A percentile compares a stretch with the other conserved stretches of the same genome.
phyloP scores from a whole-genome alignment of 2,113 vertebrate species.

The Eudyptes chrysolophus region DNA sequence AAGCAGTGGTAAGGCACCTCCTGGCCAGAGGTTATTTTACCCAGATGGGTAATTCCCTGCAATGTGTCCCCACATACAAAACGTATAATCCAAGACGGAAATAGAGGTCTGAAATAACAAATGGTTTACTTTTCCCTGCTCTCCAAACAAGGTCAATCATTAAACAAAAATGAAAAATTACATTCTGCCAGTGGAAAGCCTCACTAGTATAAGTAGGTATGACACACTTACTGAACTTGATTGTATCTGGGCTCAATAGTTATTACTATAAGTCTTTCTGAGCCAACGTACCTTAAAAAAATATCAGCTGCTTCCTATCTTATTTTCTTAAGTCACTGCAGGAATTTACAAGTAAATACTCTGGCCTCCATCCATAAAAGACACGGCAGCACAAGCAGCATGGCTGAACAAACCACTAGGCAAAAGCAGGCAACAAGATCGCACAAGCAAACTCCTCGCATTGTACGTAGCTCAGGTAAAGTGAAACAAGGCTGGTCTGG shows the following conservation, averaged over 20 bases:
- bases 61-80: neutral
- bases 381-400: neutral
- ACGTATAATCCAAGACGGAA: neutral
- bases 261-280: neutral
- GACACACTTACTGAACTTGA: neutral
- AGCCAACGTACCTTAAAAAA: neutral
- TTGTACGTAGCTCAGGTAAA: too few species aligned
- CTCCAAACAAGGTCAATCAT: neutral
- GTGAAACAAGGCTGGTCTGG: neutral
- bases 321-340: neutral
- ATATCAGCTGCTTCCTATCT: neutral
- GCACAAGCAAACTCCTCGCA: neutral
- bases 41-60: neutral
- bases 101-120: neutral
- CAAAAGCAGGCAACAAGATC: neutral
- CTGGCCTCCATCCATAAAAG: neutral
- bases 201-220: neutral
- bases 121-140: neutral
- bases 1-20: neutral
- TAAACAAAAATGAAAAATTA: neutral
- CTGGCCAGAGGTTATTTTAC: neutral
- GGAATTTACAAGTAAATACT: neutral
- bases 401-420: neutral
- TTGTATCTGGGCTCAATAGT: neutral
- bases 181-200: neutral